Conservation (phyloP, 2,888 invertebrate genomes). For the Thymelicus lineola region DNA sequence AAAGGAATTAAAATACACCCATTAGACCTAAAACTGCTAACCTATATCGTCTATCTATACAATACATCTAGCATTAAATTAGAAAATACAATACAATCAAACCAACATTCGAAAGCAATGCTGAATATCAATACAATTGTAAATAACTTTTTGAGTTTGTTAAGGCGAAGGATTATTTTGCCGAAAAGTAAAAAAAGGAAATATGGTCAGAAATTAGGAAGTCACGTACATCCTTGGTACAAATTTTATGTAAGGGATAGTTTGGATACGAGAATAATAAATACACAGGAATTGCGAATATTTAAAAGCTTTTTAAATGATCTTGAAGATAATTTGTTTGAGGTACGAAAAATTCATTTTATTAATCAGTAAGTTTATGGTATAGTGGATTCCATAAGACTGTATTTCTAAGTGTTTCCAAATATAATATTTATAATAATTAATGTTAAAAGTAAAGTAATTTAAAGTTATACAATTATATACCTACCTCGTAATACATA, state of each 20-base stretch:
- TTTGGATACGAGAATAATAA: neutral
- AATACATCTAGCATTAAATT: slow-evolving; percentile 43
- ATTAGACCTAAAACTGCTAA: slow-evolving; percentile 59
- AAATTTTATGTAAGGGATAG: slow-evolving; percentile 32
- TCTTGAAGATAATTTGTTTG: slow-evolving; percentile 50
- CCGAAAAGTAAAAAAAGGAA: slow-evolving; percentile 46
- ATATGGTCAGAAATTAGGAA: slow-evolving; percentile 33
- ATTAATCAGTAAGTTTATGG: no score
- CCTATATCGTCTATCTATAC: slow-evolving; percentile 57
- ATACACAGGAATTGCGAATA: slow-evolving; percentile 41
- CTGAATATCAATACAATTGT: neutral
- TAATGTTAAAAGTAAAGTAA: no score
- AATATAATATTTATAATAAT: no score
- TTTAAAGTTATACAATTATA: no score
- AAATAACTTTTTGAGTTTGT: neutral
- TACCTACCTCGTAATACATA: no score
- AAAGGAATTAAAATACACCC: slow-evolving; percentile 48
- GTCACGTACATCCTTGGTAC: slow-evolving; percentile 41
- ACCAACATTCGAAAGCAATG: neutral
- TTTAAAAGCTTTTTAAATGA: slow-evolving; percentile 52
- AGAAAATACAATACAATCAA: slow-evolving; percentile 10
- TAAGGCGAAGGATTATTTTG: slow-evolving; percentile 36
- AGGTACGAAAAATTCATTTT: slow-evolving; percentile 55
- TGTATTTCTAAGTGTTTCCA: no score
- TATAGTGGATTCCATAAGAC: no score